A percentile compares a stretch with the other conserved stretches of the same genome.
Conservation (phyloP, 2,888 invertebrate species). For the Lepidocyrtoides sp. region DNA sequence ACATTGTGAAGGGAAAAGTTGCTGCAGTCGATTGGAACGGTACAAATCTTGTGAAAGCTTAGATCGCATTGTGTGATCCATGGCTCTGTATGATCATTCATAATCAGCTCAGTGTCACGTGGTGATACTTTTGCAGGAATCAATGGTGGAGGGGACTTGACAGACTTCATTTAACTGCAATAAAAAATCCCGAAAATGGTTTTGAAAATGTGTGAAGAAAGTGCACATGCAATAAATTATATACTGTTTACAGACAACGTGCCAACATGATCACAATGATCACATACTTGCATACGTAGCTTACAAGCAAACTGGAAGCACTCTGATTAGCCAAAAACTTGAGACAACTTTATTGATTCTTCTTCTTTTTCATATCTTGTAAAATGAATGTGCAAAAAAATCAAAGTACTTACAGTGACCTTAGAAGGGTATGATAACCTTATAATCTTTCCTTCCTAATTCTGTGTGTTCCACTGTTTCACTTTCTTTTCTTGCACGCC, state of each 20-base stretch:
- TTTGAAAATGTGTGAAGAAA: no score
- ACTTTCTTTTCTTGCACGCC: slow-evolving; percentile 44
- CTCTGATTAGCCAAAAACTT: no score
- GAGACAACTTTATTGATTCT: not conserved
- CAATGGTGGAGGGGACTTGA: slow-evolving; percentile 50
- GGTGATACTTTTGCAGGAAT: slow-evolving; percentile 19
- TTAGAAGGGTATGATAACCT: slow-evolving; percentile 39
- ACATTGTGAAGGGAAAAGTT: slow-evolving; percentile 89
- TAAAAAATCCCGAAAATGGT: no score
- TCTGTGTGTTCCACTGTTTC: not conserved
- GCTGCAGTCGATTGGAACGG: not conserved
- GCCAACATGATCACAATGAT: no score
- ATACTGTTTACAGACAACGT: no score
- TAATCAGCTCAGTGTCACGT: slow-evolving; percentile 60
- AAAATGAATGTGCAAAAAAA: slow-evolving; percentile 3
- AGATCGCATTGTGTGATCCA: slow-evolving; percentile 70
- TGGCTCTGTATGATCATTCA: slow-evolving; percentile 40
- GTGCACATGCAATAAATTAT: no score
- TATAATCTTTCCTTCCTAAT: not conserved
- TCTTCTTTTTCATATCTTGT: not conserved
- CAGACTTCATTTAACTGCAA: slow-evolving; percentile 71
- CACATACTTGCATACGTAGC: no score
- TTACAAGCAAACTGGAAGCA: no score
- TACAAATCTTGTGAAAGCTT: slow-evolving; percentile 65
- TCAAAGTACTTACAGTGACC: slow-evolving; percentile 30